A percentile compares a stretch with the other conserved stretches of the same genome.
These are phyloP conservation scores for Latrodectus geometricus DNA, from an alignment of 1,140 invertebrate genomes.

Conservation along the genomic window DNA sequence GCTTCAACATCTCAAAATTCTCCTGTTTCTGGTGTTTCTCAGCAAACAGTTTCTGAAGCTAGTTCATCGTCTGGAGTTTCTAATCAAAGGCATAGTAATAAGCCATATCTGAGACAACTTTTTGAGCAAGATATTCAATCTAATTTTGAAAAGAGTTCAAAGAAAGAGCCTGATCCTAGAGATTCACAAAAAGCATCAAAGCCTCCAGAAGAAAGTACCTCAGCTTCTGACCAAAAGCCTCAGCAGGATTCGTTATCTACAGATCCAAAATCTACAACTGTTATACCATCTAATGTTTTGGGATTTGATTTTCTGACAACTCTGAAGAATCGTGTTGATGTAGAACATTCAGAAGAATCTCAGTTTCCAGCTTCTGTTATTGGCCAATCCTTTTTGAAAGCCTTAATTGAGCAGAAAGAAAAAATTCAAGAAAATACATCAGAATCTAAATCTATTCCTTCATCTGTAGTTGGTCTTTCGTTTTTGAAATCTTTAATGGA, in stretches of 20 bases:
- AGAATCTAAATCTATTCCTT: background rate
- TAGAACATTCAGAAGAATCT: background rate
- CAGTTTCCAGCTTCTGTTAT: conserved; percentile 32
- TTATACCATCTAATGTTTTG: conserved; percentile 33
- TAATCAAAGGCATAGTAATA: conserved; percentile 17
- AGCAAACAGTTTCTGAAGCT: background rate
- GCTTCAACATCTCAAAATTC: background rate
- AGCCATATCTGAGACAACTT: conserved; percentile 28
- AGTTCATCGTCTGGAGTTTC: background rate
- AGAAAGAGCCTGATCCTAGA: conserved; percentile 8
- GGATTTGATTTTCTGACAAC: conserved; percentile 26
- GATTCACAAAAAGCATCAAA: background rate
- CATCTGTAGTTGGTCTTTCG: conserved; percentile 19
- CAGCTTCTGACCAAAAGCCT: background rate
- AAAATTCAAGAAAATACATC: conserved; percentile 12
- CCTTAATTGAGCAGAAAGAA: conserved; percentile 27
- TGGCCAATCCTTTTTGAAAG: conserved; percentile 25
- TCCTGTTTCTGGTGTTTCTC: background rate
- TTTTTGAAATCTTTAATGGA: conserved; percentile 22
- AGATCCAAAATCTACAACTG: background rate
- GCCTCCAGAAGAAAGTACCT: background rate
- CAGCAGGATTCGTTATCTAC: background rate
- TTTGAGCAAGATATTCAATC: conserved; percentile 54
- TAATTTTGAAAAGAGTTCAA: conserved; percentile 32
- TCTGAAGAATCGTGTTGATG: conserved; percentile 15